Percentiles rank a stretch among this genome's conserved stretches.
These are phyloP conservation scores for Stegophylla sp. DNA, from an alignment of 2,888 invertebrate genomes.

Conservation along the genomic window DNA sequence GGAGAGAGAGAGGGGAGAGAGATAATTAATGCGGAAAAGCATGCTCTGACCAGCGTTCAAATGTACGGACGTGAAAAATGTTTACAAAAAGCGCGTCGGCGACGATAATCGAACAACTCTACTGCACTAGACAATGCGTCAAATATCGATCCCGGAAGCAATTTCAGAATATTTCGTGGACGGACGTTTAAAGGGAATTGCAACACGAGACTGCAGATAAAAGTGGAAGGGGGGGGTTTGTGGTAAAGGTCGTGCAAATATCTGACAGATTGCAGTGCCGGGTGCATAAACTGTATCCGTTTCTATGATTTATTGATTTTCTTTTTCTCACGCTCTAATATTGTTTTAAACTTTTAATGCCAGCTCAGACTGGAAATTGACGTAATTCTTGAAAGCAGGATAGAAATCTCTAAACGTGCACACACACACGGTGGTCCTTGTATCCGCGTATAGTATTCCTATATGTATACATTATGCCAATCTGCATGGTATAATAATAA, in stretches of 20 bases:
- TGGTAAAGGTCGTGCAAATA: background rate
- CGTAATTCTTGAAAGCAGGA: background rate
- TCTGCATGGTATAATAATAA: too few relatives aligned
- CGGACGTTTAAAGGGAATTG: background rate
- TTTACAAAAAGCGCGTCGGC: too few relatives aligned
- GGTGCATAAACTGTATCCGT: background rate
- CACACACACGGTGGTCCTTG: too few relatives aligned
- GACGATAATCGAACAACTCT: background rate
- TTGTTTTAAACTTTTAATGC: background rate
- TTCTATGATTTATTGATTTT: background rate
- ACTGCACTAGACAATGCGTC: slow-evolving; percentile 32
- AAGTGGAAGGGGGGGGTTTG: background rate
- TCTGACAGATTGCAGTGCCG: background rate
- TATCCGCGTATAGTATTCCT: too few relatives aligned
- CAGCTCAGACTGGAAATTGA: background rate
- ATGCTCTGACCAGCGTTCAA: too few relatives aligned
- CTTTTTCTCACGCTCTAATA: background rate
- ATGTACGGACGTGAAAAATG: too few relatives aligned
- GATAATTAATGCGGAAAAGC: too few relatives aligned
- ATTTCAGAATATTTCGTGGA: background rate
- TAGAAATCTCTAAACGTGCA: background rate
- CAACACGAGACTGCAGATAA: background rate
- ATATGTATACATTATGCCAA: too few relatives aligned
- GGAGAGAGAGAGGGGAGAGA: too few relatives aligned
- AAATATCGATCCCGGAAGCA: background rate